Conservation (phyloP, 2,113 vertebrate genomes). For the Hyla sarda region DNA sequence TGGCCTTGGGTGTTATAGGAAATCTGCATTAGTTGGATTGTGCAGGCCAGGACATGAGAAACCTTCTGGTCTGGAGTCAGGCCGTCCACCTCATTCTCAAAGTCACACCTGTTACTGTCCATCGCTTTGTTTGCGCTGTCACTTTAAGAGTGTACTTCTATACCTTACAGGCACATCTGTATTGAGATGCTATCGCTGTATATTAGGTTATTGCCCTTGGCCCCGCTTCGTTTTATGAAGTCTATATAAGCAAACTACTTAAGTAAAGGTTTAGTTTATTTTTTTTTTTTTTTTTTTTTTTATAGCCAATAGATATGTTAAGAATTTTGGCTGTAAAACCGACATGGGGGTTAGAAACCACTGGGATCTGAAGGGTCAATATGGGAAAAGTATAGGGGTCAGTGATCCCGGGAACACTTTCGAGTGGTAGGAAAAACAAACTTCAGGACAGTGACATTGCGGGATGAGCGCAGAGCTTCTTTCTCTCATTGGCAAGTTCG, state of each 20-base stretch:
- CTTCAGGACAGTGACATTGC: slow-evolving; percentile 43
- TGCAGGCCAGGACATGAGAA: slow-evolving; percentile 34
- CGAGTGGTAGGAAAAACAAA: slow-evolving; percentile 49
- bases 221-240: background rate
- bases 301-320: background rate
- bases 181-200: background rate
- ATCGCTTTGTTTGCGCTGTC: background rate
- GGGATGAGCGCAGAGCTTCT: background rate
- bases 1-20: slow-evolving; percentile 22
- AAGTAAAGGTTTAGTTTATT: slow-evolving; percentile 1
- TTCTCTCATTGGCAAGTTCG: background rate
- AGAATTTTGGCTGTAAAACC: background rate
- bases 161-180: background rate
- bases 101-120: background rate
- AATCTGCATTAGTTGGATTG: background rate
- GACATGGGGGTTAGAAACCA: background rate
- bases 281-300: background rate
- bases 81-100: background rate
- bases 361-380: slow-evolving; percentile 31
- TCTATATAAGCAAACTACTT: background rate
- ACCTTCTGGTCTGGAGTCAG: slow-evolving; percentile 33
- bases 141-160: background rate
- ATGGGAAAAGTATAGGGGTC: slow-evolving; percentile 15
- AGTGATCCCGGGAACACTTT: slow-evolving; percentile 34
- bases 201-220: background rate